Base-by-base conservation (phyloP, 2,113 vertebrate genomes). In the Diphyllodes magnificus region DNA sequence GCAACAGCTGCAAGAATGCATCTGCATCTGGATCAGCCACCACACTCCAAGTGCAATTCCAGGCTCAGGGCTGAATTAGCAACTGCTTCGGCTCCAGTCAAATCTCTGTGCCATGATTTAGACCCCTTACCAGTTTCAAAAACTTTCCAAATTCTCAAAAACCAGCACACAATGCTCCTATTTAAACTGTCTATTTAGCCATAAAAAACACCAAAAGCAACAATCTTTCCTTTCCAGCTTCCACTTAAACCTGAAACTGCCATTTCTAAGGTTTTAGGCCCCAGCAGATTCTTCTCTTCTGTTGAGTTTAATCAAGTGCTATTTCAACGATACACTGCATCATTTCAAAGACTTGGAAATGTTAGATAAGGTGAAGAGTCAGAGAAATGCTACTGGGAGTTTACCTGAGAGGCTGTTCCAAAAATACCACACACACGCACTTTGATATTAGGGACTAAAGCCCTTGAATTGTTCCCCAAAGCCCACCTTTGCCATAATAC, bases 321-420 rank as follows among this genome's bases (percentile, higher is more conserved):
- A 80, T 86, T 96, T 71, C 50, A 75, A 5, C 7, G 21, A 80
- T 27, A 83, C 80, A 71, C 17, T 64, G 28, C 69, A 71, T 69
- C 56, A 56, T 70, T 92, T 92, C 60, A 83, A 78, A 92, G 64
- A 54, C 51, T 59, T 73, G 39, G 63, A 91, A 91, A 85, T n/a
- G 71, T 54, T 61, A 69, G 66, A 42, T 80, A 91, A 87, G 88
- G 92, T 92, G 75, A 95, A 82, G 39, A 96, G 56, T 56, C 50
- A 15, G 56, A 86, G 79, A 54, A 96, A 95, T 92, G 79, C 85
- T 90, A 73, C 5, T 4, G 51, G 64, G 92, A 93, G 60, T 96
- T 93, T 88, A 96, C 95, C 93, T 94, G 91, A 97, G 93, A 93
- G 82, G 85, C 87, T 95, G 92, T 93, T 97, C 92, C 96, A 93